A percentile compares a stretch with the other conserved stretches of the same genome.
These are phyloP conservation scores for Cepaea hortensis DNA, from an alignment of 2,888 invertebrate species.

Conservation along the genomic window DNA sequence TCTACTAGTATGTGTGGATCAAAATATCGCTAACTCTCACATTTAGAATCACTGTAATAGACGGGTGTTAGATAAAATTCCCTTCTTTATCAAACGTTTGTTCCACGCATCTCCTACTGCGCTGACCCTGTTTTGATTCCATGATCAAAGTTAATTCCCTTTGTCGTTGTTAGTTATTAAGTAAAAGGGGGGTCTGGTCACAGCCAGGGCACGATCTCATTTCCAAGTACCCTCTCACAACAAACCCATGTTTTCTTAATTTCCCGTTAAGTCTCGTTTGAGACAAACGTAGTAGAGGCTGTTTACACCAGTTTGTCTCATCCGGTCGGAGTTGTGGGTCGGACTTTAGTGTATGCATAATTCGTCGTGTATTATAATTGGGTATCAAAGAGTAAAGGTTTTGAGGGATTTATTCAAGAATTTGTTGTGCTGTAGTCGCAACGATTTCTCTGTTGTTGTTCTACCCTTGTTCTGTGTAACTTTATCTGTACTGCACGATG, in stretches of 20 bases:
- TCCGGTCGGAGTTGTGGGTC: neutral
- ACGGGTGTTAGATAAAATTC: neutral
- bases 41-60: neutral
- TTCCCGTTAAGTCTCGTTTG: neutral
- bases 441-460: neutral
- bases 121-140: conserved; percentile 29
- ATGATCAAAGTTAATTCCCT: conserved; percentile 36
- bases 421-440: too few relatives aligned
- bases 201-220: neutral
- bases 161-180: conserved; percentile 21
- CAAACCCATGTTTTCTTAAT: conserved; percentile 10
- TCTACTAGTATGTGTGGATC: neutral
- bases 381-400: too few relatives aligned
- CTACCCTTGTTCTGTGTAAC: neutral
- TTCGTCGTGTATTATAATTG: too few relatives aligned
- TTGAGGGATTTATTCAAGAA: too few relatives aligned
- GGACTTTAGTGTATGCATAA: neutral
- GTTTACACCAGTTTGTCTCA: neutral
- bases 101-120: neutral
- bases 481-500: too few relatives aligned
- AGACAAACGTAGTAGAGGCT: conserved; percentile 3
- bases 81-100: neutral
- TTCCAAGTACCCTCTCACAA: conserved; percentile 27
- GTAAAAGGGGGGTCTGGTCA: neutral
- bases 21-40: too few relatives aligned